These are phyloP conservation scores for Gobio occitaniae DNA, from an alignment of 2,797 vertebrate genomes.

Conservation along the genomic window DNA sequence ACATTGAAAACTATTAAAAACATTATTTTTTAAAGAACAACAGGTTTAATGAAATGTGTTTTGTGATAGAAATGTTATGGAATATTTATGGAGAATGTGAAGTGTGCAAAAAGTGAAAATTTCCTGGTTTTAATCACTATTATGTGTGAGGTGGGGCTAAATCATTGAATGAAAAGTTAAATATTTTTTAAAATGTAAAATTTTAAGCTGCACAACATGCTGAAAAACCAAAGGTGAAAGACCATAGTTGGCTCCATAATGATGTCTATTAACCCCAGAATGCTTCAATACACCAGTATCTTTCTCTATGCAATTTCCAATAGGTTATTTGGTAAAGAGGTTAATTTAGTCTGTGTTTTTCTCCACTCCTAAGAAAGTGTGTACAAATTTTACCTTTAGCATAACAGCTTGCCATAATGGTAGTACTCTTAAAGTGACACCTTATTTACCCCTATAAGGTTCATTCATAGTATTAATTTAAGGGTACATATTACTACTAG, in stretches of 20 bases:
- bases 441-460: background rate
- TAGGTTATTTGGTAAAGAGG: background rate
- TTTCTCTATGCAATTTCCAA: background rate
- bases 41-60: background rate
- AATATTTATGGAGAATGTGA: background rate
- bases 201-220: background rate
- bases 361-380: background rate
- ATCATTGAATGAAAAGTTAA: background rate
- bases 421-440: background rate
- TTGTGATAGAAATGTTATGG: background rate
- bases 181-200: background rate
- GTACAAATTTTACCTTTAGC: background rate
- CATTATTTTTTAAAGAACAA: background rate
- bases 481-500: background rate
- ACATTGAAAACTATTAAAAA: background rate
- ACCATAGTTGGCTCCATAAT: background rate
- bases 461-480: too few relatives aligned
- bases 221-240: background rate
- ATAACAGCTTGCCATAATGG: background rate
- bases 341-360: background rate
- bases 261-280: background rate
- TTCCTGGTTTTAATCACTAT: background rate
- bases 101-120: too few relatives aligned
- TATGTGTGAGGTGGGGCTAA: background rate
- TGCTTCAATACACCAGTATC: background rate